phyloP scores from a whole-genome alignment of 2,797 vertebrate species.

The Rallus crepitans region DNA sequence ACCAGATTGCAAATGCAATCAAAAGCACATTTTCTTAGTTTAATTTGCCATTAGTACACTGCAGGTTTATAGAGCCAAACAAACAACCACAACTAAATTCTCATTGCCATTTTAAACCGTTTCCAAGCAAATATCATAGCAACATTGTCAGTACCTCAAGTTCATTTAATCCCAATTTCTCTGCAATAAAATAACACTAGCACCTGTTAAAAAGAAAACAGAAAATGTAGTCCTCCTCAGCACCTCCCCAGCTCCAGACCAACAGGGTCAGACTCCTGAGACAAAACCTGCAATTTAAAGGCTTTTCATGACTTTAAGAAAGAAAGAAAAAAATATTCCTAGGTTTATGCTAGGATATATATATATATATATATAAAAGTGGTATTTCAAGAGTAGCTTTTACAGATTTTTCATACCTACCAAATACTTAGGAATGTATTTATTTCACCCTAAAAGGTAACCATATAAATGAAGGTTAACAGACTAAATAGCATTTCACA shows the following conservation, averaged over 20 bases:
- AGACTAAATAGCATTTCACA: not conserved
- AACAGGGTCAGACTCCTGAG: not conserved
- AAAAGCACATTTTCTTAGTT: constrained; percentile 46
- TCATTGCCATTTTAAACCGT: not conserved
- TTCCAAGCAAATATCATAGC: constrained; percentile 56
- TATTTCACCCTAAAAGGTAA: not conserved
- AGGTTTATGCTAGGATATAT: no score
- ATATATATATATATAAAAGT: no score
- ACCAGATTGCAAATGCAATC: constrained; percentile 49
- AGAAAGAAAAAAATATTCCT: not conserved
- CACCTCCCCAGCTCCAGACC: not conserved
- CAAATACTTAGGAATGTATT: not conserved
- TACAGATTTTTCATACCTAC: not conserved
- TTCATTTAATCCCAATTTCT: not conserved
- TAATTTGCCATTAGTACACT: constrained; percentile 46
- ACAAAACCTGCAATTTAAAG: not conserved
- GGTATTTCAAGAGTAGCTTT: not conserved
- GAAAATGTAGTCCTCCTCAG: not conserved
- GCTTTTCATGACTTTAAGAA: not conserved
- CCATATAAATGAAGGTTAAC: not conserved
- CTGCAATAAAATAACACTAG: not conserved
- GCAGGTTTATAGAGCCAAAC: constrained; percentile 20
- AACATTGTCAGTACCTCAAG: not conserved
- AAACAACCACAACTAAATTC: constrained; percentile 12
- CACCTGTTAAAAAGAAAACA: not conserved